These are phyloP conservation scores for Brachystomella parvula DNA, from an alignment of 1,140 invertebrate genomes.

Conservation along the genomic window DNA sequence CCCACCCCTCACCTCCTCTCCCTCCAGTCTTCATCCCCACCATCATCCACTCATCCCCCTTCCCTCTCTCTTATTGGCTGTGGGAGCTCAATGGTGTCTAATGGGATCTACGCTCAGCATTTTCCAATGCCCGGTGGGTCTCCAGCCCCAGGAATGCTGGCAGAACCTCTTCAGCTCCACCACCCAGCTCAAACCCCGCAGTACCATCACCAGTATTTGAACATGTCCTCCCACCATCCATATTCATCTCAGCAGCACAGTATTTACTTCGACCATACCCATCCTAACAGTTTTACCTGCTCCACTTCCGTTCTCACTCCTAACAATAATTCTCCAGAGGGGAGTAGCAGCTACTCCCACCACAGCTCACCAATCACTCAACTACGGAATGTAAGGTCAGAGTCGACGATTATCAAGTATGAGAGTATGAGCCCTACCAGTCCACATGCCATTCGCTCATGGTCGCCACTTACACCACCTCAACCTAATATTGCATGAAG, in stretches of 20 bases:
- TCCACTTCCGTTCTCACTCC: too few relatives aligned
- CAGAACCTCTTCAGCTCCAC: slow-evolving; percentile 11
- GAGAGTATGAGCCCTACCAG: background rate
- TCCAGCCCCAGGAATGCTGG: background rate
- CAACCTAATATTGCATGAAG: background rate
- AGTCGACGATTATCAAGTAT: background rate
- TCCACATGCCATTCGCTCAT: background rate
- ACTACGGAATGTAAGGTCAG: too few relatives aligned
- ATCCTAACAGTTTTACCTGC: background rate
- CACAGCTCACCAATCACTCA: background rate
- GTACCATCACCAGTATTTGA: slow-evolving; percentile 6
- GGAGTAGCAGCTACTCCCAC: too few relatives aligned
- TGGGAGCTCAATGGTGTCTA: background rate
- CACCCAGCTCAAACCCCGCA: slow-evolving; percentile 6
- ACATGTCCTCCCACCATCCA: slow-evolving; percentile 19
- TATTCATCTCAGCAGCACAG: background rate
- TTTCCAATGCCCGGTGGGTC: background rate
- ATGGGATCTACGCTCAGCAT: background rate
- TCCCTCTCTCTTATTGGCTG: background rate
- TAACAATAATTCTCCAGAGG: too few relatives aligned
- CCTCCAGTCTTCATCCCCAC: slow-evolving; percentile 6
- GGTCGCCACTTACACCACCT: slow-evolving; percentile 33
- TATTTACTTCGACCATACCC: slow-evolving; percentile 12
- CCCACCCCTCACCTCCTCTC: slow-evolving; percentile 11
- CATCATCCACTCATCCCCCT: background rate